These are phyloP conservation scores for Rhea pennata DNA, from an alignment of 2,113 vertebrate species.

Conservation along the genomic window DNA sequence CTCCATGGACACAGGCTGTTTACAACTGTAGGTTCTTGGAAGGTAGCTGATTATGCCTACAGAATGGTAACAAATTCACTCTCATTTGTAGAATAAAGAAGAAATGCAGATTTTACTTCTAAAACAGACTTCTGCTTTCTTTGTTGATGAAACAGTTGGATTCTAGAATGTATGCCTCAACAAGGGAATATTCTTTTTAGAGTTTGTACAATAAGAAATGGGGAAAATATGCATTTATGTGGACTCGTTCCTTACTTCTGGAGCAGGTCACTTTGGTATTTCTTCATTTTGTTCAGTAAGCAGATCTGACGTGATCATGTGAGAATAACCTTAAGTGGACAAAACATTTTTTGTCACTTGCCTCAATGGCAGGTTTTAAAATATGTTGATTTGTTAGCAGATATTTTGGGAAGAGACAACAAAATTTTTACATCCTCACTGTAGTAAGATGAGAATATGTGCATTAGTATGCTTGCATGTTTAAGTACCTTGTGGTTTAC, in stretches of 20 bases:
- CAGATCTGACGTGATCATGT: neutral
- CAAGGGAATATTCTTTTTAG: neutral
- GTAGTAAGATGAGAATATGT: neutral
- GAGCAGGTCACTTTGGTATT: neutral
- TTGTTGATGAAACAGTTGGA: neutral
- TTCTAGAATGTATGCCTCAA: neutral
- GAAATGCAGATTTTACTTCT: neutral
- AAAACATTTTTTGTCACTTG: neutral
- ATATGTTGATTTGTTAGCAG: neutral
- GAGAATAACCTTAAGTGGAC: neutral
- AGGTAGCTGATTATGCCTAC: fast-evolving
- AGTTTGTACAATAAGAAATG: neutral
- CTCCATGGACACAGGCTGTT: neutral
- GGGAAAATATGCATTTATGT: neutral
- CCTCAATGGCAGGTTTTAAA: neutral
- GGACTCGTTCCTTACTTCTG: neutral
- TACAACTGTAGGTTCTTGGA: neutral
- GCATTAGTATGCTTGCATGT: neutral
- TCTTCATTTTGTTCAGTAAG: neutral
- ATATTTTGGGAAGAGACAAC: neutral
- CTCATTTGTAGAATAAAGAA: neutral
- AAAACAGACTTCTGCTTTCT: neutral
- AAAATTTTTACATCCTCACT: neutral
- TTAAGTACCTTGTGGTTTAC: neutral
- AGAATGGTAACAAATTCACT: fast-evolving